Conservation (phyloP, 2,888 invertebrate genomes). For the Ophioninae sp. region DNA sequence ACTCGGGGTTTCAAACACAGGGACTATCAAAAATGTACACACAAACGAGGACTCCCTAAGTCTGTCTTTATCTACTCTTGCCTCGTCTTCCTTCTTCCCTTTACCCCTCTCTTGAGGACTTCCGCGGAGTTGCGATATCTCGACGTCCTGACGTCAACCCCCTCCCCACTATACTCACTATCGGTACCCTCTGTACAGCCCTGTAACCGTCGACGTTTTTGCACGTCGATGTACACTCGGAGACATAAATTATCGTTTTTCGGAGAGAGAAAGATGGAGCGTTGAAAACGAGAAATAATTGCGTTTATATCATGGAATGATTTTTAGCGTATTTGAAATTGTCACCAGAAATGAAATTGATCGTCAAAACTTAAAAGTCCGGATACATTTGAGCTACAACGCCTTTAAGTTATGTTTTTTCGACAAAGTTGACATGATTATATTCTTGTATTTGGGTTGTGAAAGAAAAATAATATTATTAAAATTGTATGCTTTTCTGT, state of each 20-base stretch:
- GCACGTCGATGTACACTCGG: neutral
- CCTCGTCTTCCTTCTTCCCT: slow-evolving; percentile 15
- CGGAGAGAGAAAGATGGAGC: neutral
- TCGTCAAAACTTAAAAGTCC: neutral
- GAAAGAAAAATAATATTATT: neutral
- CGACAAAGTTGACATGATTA: neutral
- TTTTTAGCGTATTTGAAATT: neutral
- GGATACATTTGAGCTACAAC: neutral
- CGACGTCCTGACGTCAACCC: slow-evolving; percentile 30
- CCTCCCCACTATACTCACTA: neutral
- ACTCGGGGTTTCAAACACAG: slow-evolving; percentile 25
- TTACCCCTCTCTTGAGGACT: neutral
- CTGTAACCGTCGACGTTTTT: slow-evolving; percentile 23
- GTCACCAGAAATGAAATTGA: neutral
- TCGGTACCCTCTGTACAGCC: slow-evolving; percentile 8
- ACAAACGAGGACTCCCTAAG: slow-evolving; percentile 13
- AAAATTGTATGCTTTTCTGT: neutral
- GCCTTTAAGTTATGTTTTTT: neutral
- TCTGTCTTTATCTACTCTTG: slow-evolving; percentile 49
- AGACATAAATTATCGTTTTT: slow-evolving; percentile 15
- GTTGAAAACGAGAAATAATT: neutral
- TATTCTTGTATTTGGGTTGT: neutral
- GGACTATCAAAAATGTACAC: slow-evolving; percentile 39
- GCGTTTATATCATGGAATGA: neutral
- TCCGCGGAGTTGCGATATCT: slow-evolving; percentile 38